phyloP scores from a whole-genome alignment of 2,888 invertebrate species.

The Lypha dubia region DNA sequence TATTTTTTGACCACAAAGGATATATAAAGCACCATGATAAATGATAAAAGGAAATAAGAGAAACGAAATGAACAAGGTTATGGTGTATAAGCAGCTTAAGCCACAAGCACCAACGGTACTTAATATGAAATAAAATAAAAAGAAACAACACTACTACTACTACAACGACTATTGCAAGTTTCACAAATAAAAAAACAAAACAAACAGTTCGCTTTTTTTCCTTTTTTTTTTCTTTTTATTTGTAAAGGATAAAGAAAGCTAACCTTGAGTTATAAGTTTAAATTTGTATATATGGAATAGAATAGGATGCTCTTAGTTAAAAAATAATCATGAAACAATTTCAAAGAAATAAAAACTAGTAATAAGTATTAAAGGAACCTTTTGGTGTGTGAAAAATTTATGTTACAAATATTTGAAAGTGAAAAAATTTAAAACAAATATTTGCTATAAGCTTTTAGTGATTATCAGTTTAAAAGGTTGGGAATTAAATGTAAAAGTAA shows the following conservation, averaged over 20 bases:
- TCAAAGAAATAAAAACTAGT: not conserved
- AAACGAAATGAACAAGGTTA: constrained; percentile 51
- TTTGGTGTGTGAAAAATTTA: not conserved
- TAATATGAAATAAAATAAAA: not conserved
- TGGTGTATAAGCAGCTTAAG: constrained; percentile 4
- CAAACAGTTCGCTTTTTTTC: not conserved
- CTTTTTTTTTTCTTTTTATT: no score
- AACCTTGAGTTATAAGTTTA: constrained; percentile 13
- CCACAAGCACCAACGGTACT: constrained; percentile 17
- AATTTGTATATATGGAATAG: not conserved
- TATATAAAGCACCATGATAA: constrained; percentile 64
- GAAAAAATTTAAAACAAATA: not conserved
- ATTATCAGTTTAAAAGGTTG: not conserved
- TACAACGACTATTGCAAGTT: not conserved
- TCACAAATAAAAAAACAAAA: constrained; percentile 3
- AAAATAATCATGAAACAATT: not conserved
- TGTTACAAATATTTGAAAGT: no score
- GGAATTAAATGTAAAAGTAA: not conserved
- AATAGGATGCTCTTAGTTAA: not conserved
- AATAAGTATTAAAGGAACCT: not conserved
- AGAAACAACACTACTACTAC: not conserved
- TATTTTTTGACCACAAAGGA: constrained; percentile 54
- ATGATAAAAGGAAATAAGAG: constrained; percentile 67
- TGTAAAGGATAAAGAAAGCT: not conserved
- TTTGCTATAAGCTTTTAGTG: not conserved